Conservation (phyloP, 1,140 invertebrate genomes). For the Apolygus lucorum region DNA sequence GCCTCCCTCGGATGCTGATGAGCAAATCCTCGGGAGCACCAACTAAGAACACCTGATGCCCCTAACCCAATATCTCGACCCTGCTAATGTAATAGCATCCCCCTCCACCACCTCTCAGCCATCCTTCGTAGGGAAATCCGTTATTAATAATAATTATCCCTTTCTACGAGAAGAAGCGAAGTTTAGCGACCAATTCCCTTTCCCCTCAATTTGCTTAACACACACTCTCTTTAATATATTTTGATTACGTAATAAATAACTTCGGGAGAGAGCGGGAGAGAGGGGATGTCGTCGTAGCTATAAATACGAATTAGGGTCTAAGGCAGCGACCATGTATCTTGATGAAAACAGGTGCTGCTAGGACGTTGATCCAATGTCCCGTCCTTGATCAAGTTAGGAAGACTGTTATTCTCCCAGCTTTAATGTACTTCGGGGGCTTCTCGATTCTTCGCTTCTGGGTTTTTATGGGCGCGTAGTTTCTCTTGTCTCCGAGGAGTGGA, state of each 20-base stretch:
- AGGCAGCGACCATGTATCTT: constrained; percentile 9
- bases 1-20: not conserved
- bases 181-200: not conserved
- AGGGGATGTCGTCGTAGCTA: constrained; percentile 9
- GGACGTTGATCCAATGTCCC: constrained; percentile 11
- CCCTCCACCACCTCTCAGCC: not conserved
- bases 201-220: constrained; percentile 16
- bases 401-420: not conserved
- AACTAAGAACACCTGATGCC: not conserved
- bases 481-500: not conserved
- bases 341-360: constrained; percentile 8
- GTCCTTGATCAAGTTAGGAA: constrained; percentile 4
- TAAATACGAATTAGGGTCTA: constrained; percentile 24
- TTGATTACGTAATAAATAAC: constrained; percentile 24
- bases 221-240: constrained; percentile 22
- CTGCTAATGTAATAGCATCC: not conserved
- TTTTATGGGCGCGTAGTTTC: not conserved
- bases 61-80: constrained; percentile 2
- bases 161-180: not conserved
- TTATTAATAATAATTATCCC: not conserved
- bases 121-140: not conserved
- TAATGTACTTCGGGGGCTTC: not conserved
- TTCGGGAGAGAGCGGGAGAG: not conserved
- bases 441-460: not conserved
- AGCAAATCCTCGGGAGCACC: not conserved